A percentile compares a stretch with the other conserved stretches of the same genome.
phyloP scores from a whole-genome alignment of 2,797 vertebrate species.

The Orientallactaga sibirica region DNA sequence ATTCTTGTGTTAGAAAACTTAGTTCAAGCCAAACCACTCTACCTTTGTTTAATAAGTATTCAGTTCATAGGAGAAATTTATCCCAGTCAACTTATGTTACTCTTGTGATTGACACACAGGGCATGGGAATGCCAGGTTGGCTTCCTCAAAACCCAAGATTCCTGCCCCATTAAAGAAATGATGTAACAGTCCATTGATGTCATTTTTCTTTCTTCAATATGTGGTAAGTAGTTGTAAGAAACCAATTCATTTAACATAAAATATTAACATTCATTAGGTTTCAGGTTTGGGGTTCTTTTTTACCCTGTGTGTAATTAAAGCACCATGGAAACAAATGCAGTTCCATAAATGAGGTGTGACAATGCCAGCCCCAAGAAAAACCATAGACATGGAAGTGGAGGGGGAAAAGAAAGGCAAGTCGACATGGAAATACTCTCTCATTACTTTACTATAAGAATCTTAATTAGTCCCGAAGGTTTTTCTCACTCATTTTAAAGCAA shows the following conservation, averaged over 20 bases:
- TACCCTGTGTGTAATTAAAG: constrained; percentile 78
- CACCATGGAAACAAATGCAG: constrained; percentile 84
- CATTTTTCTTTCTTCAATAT: background rate
- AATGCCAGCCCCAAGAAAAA: constrained; percentile 83
- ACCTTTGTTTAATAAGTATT: constrained; percentile 46
- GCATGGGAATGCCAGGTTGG: background rate
- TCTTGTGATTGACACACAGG: constrained; percentile 28
- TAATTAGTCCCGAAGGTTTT: constrained; percentile 90
- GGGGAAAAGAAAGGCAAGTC: constrained; percentile 19
- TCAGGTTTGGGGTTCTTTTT: constrained; percentile 60
- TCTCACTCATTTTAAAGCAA: constrained; percentile 83
- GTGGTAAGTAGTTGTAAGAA: constrained; percentile 29
- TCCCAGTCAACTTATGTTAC: constrained; percentile 1
- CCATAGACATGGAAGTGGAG: constrained; percentile 83
- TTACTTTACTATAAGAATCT: constrained; percentile 88
- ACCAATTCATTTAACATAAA: constrained; percentile 83
- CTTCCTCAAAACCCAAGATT: constrained; percentile 3
- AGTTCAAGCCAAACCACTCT: background rate
- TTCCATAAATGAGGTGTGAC: constrained; percentile 86
- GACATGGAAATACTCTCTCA: constrained; percentile 84
- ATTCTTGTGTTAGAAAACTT: background rate
- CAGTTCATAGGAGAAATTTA: constrained; percentile 45
- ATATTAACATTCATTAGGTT: constrained; percentile 82
- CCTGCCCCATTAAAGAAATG: background rate
- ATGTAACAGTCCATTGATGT: background rate